Base-by-base conservation (phyloP, 2,888 invertebrate genomes). In the Gandaritis pyraliata region DNA sequence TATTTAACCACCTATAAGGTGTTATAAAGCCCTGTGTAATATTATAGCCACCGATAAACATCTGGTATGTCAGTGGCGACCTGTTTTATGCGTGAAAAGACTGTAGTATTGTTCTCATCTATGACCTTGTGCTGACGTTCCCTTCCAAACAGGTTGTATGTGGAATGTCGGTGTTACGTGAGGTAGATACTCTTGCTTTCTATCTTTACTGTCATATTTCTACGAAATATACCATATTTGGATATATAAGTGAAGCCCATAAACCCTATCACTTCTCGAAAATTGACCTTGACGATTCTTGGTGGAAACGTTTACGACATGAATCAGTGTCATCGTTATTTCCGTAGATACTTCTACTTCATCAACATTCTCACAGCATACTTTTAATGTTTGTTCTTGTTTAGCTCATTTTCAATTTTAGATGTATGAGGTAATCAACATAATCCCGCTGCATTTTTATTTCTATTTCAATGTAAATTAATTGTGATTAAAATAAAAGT, bases 121-220 rank as follows among this genome's bases (percentile, higher is more conserved):
- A 50, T 85, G 86, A 88, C 90, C 90, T 90, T 90, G 87, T 57
- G 54, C 65, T 65, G 66, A 83, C 85, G 82, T 80, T 87, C 85
- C 83, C 84, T 83, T 78, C 59, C 62, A 73, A 88, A 88, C 88
- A 79, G 82, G 89, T 88, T 85, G 65, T 71, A 64, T 62, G 65
- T 76, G 77, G 82, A 81, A 86, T 85, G 82, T 73, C 70, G 72
- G 72, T 64, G 72, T 70, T 69, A 65, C 64, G 64, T 73, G 71
- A 68, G 70, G 68, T 67, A 23, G 23, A 23, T 23, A 77, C 81
- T 82, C 75, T 82, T 82, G 78, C 78, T 83, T 83, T 86, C 80
- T 74, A 76, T 58, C 72, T 66, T 57, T 54, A 64, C 67, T 67
- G 66, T 55, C 64, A 67, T 64, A 18, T 39, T 56, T 53, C 55